Base-by-base conservation (phyloP, 2,888 invertebrate genomes). In the Caenorhabditis becei region DNA sequence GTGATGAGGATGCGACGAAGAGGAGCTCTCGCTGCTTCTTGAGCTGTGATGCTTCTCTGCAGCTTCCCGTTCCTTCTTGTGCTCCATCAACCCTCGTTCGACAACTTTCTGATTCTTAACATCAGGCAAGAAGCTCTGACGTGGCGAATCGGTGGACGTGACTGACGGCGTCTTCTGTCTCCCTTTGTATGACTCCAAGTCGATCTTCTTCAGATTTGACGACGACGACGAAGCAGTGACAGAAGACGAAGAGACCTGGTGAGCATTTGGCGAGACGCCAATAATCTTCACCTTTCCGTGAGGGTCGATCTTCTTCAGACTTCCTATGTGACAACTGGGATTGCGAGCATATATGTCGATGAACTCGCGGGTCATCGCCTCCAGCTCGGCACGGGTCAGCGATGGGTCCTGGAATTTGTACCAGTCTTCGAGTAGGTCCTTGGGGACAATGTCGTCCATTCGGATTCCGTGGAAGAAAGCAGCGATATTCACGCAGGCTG, bases 401-500 rank as follows among this genome's bases (percentile, higher is more conserved):
- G 47, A 14, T 24, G 8, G 0, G 32, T 80, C 79, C 11, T 74
- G 58, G 11, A 80, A 41, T 7, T 49, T 59, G 44, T 44, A 80
- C 79, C 79, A 80, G 20, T 10, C 16, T n/a, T 63, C 44, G 0
- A 20, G 20, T 0, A 69, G 7, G 5, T 69, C 74, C 7, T 28
- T 1, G 3, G 72, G 72, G 5, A 56, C 69, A 10, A 80, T 69
- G 2, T 63, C 32, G 14, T 63, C 65, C 47, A 80, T 67, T 1
- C 35, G 14, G 28, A 80, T 35, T 23, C 88, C 85, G 77, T 88
- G 84, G 59, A 82, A 80, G 35, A 78, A 90, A 96, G 97, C 16
- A 97, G 97, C 77, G 97, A 93, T 80, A 92, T 97, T 96, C 91
- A 99, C 97, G 92, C 97, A 98, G 92, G 97, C 97, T 92, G 97